These are phyloP conservation scores for Muricea muricata DNA, from an alignment of 92 coral and sea anemone species.

Conservation along the genomic window DNA sequence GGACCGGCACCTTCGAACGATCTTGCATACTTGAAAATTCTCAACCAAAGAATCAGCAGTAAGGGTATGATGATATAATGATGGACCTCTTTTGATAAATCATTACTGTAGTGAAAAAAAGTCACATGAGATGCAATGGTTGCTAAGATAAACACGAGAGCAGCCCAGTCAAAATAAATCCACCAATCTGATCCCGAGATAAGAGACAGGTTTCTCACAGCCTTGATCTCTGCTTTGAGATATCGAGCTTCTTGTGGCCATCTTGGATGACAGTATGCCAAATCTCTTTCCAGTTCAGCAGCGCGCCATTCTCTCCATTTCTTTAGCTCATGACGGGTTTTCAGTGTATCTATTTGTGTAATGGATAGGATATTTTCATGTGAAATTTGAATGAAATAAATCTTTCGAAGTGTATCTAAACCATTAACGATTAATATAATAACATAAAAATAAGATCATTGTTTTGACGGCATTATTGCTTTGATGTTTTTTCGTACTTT, in stretches of 20 bases:
- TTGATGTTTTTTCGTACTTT: too few species aligned
- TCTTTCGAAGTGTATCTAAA: too few species aligned
- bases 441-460: too few species aligned
- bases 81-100: constrained; percentile 16
- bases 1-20: constrained; percentile 75
- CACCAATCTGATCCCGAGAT: constrained; percentile 40
- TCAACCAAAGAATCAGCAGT: constrained; percentile 67
- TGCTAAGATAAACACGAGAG: constrained; percentile 34
- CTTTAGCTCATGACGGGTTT: constrained; percentile 34
- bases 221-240: constrained; percentile 35
- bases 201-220: constrained; percentile 31
- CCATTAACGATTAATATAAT: too few species aligned
- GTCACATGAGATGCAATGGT: constrained; percentile 38
- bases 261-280: constrained; percentile 41
- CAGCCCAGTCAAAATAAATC: constrained; percentile 50
- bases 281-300: constrained; percentile 28
- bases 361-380: too few species aligned
- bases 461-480: too few species aligned
- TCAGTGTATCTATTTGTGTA: constrained; percentile 68
- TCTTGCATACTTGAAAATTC: constrained; percentile 73
- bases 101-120: constrained; percentile 16
- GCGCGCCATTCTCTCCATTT: constrained; percentile 51
- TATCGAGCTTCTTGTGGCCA: constrained; percentile 47
- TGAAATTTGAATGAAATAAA: too few species aligned
- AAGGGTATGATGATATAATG: constrained; percentile 26